Evolutionary conservation across 2,797 vertebrate genomes (phyloP), one percentile per base, ranked within the genome.

Genomic region (Helostoma temminkii): DNA sequence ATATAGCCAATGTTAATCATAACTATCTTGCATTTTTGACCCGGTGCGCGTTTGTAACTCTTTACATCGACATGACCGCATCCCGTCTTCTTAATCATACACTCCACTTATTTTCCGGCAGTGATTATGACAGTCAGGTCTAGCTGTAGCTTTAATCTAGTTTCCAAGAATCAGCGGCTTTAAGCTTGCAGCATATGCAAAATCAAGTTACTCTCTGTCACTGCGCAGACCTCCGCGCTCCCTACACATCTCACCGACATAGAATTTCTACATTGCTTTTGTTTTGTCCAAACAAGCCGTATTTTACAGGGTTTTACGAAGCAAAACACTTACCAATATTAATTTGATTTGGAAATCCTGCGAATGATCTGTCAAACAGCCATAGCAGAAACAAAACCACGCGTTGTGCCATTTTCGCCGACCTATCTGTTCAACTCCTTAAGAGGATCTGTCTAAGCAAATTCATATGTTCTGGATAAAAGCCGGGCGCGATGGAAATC

Each of bases 271-370:
- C 67, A 19, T 41, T 50, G 64, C 32, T 61, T n/a, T 47, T 36
- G 5, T 57, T 66, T 5, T 34, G 0, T 26, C 22, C 49, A 10
- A 0, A 49, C 37, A 71, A 76, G 62, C 5, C 37, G 10, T 21
- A 53, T 10, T 62, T 11, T 21, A 34, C 66, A 62, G 42, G 43
- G 48, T 2, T 24, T 3, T 39, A 48, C 25, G 22, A 14, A 49
- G 36, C n/a, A 28, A 18, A 57, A 46, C 78, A 94, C 97, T 97
- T 94, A 98, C 98, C 97, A 90, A 99, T 98, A 86, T 97, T 98
- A 80, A 98, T 98, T 94, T 98, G 98, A 92, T 97, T 98, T 55
- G 98, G 98, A 88, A 99, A 97, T 81, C 95, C 98, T 60, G 94
- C 96, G 81, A 91, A 91, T 75, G 96, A 95, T 89, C 93, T 93